Evolutionary conservation across 37 sponge, comb jelly and placozoan genomes (phyloP).

Genomic region (Sycon ciliatum): DNA sequence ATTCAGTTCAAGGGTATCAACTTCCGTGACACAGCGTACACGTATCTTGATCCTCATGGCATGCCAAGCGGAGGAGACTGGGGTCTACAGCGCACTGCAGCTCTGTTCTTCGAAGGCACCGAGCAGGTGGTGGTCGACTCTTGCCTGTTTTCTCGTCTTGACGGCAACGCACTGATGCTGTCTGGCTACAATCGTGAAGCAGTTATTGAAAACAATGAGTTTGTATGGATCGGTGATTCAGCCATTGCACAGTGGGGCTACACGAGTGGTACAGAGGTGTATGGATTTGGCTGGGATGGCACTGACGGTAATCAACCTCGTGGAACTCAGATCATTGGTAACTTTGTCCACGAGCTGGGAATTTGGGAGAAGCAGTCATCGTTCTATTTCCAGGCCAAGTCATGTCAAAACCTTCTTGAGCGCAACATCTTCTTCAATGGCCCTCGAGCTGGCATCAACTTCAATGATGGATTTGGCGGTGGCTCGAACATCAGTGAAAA

Average conservation of each 20-base stretch:
- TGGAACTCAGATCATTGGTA: background rate
- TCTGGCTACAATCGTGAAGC: constrained; percentile 10
- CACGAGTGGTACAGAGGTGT: constrained; percentile 22
- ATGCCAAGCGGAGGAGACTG: constrained; percentile 32
- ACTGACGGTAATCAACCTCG: constrained; percentile 19
- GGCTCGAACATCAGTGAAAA: constrained; percentile 19
- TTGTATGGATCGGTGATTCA: constrained; percentile 38
- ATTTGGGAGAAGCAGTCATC: constrained; percentile 19
- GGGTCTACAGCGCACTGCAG: constrained; percentile 1
- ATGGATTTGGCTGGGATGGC: constrained; percentile 13
- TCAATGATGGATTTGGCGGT: constrained; percentile 76
- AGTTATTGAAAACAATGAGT: constrained; percentile 17
- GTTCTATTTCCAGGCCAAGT: constrained; percentile 15
- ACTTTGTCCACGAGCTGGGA: constrained; percentile 6
- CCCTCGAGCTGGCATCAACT: constrained; percentile 52
- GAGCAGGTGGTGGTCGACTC: background rate
- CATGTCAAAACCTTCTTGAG: background rate
- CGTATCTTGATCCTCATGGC: constrained; percentile 35
- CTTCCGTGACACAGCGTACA: constrained; percentile 31
- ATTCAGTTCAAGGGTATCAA: constrained; percentile 16
- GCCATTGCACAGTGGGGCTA: constrained; percentile 18
- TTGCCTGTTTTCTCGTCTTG: background rate
- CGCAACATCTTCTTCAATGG: constrained; percentile 5
- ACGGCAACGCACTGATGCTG: constrained; percentile 11
- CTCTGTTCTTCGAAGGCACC: constrained; percentile 1